Percentiles rank a stretch among this genome's conserved stretches.
phyloP scores from a whole-genome alignment of 2,888 invertebrate species.

The Meandrusa payeni region DNA sequence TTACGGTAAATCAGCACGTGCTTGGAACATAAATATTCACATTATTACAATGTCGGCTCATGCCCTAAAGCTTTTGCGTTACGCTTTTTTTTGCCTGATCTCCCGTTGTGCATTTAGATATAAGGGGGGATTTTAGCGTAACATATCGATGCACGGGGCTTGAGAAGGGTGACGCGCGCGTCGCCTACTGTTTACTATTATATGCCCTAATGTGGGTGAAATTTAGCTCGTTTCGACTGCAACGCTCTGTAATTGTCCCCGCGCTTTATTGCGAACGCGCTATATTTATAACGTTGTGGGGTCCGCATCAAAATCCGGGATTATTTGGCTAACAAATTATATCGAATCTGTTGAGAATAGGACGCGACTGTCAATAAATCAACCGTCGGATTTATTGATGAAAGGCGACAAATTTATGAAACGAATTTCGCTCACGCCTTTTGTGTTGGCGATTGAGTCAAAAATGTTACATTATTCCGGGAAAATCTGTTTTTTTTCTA shows the following conservation, averaged over 20 bases:
- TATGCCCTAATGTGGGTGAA: slow-evolving; percentile 78
- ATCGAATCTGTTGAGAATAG: slow-evolving; percentile 73
- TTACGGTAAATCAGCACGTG: slow-evolving; percentile 74
- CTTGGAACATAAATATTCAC: slow-evolving; percentile 73
- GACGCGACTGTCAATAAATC: slow-evolving; percentile 75
- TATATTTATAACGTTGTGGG: slow-evolving; percentile 50
- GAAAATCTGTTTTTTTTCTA: slow-evolving; percentile 21
- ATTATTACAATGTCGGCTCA: slow-evolving; percentile 58
- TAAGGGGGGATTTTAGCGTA: slow-evolving; percentile 69
- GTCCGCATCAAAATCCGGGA: slow-evolving; percentile 69
- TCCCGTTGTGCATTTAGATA: slow-evolving; percentile 75
- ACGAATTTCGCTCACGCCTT: slow-evolving; percentile 43
- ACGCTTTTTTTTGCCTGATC: slow-evolving; percentile 53
- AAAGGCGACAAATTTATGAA: slow-evolving; percentile 56
- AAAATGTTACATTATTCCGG: slow-evolving; percentile 7
- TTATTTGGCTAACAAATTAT: slow-evolving; percentile 81
- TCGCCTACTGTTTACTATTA: slow-evolving; percentile 75
- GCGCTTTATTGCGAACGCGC: slow-evolving; percentile 57
- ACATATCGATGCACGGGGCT: slow-evolving; percentile 62
- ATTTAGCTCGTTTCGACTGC: slow-evolving; percentile 69
- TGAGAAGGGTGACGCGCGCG: slow-evolving; percentile 56
- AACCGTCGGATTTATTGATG: slow-evolving; percentile 68
- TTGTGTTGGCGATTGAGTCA: slow-evolving; percentile 29
- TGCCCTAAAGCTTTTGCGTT: slow-evolving; percentile 52
- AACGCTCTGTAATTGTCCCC: slow-evolving; percentile 69